These are phyloP conservation scores for Crocodylus rhombifer DNA, from an alignment of 2,797 vertebrate species.

Conservation along the genomic window DNA sequence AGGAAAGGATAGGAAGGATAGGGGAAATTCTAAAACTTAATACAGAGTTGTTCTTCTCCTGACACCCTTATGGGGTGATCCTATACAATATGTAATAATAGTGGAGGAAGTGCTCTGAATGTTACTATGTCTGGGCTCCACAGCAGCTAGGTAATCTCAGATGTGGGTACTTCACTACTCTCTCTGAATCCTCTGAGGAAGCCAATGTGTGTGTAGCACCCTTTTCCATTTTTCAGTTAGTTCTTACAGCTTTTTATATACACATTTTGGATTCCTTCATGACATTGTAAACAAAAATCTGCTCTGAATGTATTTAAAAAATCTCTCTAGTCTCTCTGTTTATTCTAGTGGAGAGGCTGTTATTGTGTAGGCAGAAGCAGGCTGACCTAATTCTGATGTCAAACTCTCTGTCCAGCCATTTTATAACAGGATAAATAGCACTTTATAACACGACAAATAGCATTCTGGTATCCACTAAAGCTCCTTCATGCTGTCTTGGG, in stretches of 20 bases:
- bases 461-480: background rate
- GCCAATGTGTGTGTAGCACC: background rate
- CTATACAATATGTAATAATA: background rate
- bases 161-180: background rate
- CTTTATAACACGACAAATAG: no score
- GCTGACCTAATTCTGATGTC: background rate
- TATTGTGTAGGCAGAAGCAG: background rate
- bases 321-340: background rate
- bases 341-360: background rate
- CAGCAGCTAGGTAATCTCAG: background rate
- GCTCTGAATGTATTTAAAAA: background rate
- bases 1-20: background rate
- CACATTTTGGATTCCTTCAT: background rate
- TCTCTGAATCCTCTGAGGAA: background rate
- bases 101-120: background rate
- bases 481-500: background rate
- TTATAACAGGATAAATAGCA: background rate
- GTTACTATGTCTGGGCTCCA: background rate
- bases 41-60: background rate
- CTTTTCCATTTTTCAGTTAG: background rate
- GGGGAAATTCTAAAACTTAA: background rate
- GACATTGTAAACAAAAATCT: background rate
- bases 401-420: background rate
- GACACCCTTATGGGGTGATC: background rate
- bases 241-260: background rate